Conservation (phyloP, 1,140 invertebrate genomes). For the Adoxophyes honmai region DNA sequence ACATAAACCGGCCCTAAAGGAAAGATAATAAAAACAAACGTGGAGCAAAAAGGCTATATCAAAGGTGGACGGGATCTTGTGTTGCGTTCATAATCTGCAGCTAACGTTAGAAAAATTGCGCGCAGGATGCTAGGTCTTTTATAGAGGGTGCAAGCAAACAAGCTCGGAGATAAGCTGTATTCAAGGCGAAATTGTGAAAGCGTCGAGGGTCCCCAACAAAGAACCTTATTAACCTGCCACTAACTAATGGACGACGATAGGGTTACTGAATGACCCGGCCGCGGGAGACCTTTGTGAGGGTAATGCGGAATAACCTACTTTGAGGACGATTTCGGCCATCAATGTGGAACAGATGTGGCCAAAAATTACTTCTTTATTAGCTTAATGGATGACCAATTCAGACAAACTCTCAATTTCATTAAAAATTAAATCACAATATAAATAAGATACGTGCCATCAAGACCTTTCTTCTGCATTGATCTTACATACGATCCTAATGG, state of each 20-base stretch:
- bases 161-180: constrained; percentile 61
- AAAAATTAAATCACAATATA: too few relatives aligned
- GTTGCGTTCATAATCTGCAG: constrained; percentile 54
- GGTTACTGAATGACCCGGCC: constrained; percentile 35
- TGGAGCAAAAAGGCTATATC: constrained; percentile 15
- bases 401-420: too few relatives aligned
- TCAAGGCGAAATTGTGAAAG: constrained; percentile 65
- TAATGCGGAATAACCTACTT: constrained; percentile 40
- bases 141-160: constrained; percentile 51
- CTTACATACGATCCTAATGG: too few relatives aligned
- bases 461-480: too few relatives aligned
- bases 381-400: too few relatives aligned
- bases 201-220: constrained; percentile 52
- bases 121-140: constrained; percentile 44
- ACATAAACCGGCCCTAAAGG: constrained; percentile 5
- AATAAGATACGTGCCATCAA: too few relatives aligned
- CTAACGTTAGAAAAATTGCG: constrained; percentile 61
- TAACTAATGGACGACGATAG: constrained; percentile 65
- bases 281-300: constrained; percentile 39
- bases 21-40: constrained; percentile 6
- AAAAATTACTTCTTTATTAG: too few relatives aligned
- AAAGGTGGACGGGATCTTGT: constrained; percentile 29
- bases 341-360: not conserved
- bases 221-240: constrained; percentile 68
- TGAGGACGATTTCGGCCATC: constrained; percentile 20